A percentile compares a stretch with the other conserved stretches of the same genome.
phyloP scores from a whole-genome alignment of 2,888 invertebrate genomes.

The Malthinus seriepunctatus region DNA sequence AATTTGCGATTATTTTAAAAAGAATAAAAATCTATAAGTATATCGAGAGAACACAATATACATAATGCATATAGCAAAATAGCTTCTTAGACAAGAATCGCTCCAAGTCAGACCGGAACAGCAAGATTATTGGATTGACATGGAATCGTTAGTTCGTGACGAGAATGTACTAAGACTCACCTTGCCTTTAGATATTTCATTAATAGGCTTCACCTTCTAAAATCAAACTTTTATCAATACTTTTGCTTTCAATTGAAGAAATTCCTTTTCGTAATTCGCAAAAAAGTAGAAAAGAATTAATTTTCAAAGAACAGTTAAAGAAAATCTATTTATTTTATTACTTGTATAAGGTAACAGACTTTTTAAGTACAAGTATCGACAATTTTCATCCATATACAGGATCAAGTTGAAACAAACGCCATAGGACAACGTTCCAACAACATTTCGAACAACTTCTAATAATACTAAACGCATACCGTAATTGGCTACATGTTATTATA shows the following conservation, averaged over 20 bases:
- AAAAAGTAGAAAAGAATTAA: background rate
- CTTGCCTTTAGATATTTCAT: constrained; percentile 46
- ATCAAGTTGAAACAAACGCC: constrained; percentile 34
- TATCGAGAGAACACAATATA: constrained; percentile 38
- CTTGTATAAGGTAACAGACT: background rate
- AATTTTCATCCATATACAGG: constrained; percentile 25
- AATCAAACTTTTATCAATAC: constrained; percentile 13
- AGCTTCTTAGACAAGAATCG: constrained; percentile 48
- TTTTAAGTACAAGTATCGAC: constrained; percentile 7
- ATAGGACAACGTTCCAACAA: constrained; percentile 40
- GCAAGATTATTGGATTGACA: constrained; percentile 57
- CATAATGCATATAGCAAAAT: constrained; percentile 46
- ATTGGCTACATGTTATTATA: constrained; percentile 45
- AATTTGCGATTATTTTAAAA: background rate
- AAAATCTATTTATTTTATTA: background rate
- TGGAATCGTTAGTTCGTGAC: constrained; percentile 52
- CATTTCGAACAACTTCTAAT: constrained; percentile 43
- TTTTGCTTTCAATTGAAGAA: constrained; percentile 5
- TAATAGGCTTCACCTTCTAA: constrained; percentile 17
- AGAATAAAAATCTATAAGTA: background rate
- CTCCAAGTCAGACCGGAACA: constrained; percentile 53
- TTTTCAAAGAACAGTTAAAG: constrained; percentile 3
- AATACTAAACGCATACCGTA: constrained; percentile 39
- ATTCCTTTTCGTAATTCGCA: background rate
- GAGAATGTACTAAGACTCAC: constrained; percentile 44